Base-by-base conservation (phyloP, 1,140 invertebrate species). In the Drosophila tropicalis region DNA sequence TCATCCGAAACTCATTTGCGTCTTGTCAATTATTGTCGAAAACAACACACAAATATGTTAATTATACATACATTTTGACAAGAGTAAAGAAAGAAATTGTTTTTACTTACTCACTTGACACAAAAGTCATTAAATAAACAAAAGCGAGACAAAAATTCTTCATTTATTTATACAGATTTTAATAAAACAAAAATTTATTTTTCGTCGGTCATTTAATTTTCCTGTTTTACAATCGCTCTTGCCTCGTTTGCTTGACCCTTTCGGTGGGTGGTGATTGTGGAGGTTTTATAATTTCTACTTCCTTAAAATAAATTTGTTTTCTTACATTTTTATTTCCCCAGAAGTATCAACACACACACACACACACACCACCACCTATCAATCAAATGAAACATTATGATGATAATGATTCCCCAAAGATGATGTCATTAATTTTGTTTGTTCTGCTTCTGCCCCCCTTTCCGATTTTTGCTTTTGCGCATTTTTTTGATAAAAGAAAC, bases 251-350 rank as follows among this genome's bases (percentile, higher is more conserved):
- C n/a, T 29, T 29, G 55, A 39, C 36, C 36, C 36, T 39, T 39
- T 39, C 2, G 44, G 17, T 0, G 17, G 19, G 44, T 15, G n/a
- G 41, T 15, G 41, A 6, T 7, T 17, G 72, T 65, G 61, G 54
- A 12, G 29, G 25, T 19, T 29, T 29, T 5, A 0, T 44, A 39
- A 22, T 10, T 17, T 75, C 40, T 62, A 58, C 72, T 68, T 75
- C 72, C 72, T 75, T 75, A 75, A 75, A 57, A 72, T 39, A 39
- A 58, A 58, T 75, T 6, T 41, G 15, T 73, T 17, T 60, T 67
- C 22, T 66, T 36, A 32, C 1, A 5, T 34, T 12, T 51, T 22
- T 47, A 17, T 12, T 51, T 51, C 10, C 44, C 9, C 9, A n/a
- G 13, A 17, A 68, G 47, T 68, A 75, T 47, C 72, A 39, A 5